phyloP scores from a whole-genome alignment of 2,797 vertebrate genomes.

The Picus viridis region DNA sequence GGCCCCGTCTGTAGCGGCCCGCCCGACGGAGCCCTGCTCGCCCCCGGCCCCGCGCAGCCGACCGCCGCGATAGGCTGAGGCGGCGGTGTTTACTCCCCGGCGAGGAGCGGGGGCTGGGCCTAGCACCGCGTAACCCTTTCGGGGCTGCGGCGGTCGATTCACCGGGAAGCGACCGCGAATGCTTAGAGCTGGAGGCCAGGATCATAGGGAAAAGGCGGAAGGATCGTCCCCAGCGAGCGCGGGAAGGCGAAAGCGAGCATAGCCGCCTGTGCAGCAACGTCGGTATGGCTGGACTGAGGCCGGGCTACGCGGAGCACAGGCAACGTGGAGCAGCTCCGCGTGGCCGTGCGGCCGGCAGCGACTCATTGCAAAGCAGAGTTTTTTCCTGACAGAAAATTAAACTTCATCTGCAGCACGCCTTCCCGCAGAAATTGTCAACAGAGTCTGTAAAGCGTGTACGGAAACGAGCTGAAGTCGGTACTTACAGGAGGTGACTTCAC shows the following conservation, averaged over 20 bases:
- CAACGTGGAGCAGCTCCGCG: background rate
- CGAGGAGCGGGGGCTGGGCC: slow-evolving; percentile 70
- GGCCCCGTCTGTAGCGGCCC: slow-evolving; percentile 78
- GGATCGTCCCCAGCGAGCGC: background rate
- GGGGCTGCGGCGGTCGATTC: background rate
- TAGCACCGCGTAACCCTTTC: slow-evolving; percentile 75
- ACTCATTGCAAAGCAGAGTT: background rate
- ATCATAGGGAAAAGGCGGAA: background rate
- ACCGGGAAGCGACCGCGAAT: background rate
- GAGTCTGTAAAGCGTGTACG: fast-evolving
- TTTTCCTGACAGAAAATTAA: background rate
- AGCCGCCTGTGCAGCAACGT: background rate
- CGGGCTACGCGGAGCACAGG: background rate
- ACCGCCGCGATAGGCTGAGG: slow-evolving; percentile 89
- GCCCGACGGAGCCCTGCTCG: slow-evolving; percentile 82
- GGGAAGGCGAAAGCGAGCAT: background rate
- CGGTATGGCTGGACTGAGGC: fast-evolving
- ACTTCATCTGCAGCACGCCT: background rate
- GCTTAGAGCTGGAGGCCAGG: background rate
- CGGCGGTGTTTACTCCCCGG: slow-evolving; percentile 82
- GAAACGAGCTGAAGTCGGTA: background rate
- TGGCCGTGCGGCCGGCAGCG: background rate
- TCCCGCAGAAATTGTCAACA: background rate
- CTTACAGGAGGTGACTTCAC: fast-evolving
- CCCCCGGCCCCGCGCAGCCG: slow-evolving; percentile 77